These are phyloP conservation scores for Anastrepha obliqua DNA, from an alignment of 1,140 invertebrate genomes.

Conservation along the genomic window DNA sequence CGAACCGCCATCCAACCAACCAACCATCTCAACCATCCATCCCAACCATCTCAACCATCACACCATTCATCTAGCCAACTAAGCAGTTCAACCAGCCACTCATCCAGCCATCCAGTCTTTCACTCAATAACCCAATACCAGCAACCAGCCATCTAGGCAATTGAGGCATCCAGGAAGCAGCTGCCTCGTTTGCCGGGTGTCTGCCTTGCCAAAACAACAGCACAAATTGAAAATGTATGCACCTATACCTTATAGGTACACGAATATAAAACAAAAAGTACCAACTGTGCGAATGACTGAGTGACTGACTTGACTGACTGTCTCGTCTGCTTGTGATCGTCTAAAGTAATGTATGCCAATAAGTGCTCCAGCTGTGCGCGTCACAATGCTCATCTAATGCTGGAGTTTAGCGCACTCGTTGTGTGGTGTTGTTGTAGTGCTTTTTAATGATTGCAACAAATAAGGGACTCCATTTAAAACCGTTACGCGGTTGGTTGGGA, in stretches of 20 bases:
- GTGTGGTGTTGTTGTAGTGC: background rate
- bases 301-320: slow-evolving; percentile 6
- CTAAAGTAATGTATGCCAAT: slow-evolving; percentile 36
- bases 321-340: background rate
- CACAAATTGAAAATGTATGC: background rate
- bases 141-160: background rate
- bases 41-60: background rate
- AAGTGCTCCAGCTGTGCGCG: slow-evolving; percentile 36
- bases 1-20: background rate
- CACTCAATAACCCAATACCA: background rate
- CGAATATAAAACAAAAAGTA: background rate
- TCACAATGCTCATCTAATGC: background rate
- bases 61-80: background rate
- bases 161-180: slow-evolving; percentile 52
- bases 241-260: background rate
- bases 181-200: background rate
- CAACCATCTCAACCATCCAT: background rate
- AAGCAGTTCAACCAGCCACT: background rate
- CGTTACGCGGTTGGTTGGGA: background rate
- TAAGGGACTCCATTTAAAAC: slow-evolving; percentile 40
- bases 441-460: slow-evolving; percentile 18
- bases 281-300: background rate
- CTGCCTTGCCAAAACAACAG: slow-evolving; percentile 28
- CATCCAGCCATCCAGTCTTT: background rate
- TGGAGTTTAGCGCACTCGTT: background rate